Evolutionary conservation across 2,888 invertebrate species (phyloP), one percentile per base, ranked within the genome.

Genomic region (Melanostoma mellinum): DNA sequence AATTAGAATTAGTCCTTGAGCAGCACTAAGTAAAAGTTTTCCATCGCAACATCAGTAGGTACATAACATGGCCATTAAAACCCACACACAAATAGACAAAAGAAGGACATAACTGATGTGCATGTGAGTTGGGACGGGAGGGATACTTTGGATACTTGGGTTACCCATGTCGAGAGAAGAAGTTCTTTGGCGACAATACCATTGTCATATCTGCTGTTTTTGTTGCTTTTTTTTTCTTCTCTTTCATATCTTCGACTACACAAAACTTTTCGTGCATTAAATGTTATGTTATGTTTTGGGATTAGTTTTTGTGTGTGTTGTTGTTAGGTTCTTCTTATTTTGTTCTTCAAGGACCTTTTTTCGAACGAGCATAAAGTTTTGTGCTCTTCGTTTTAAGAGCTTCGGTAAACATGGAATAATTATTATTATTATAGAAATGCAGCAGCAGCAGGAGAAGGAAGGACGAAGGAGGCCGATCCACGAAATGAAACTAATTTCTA

Each of bases 1-100:
- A 73, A 78, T 78, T 67, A 73, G 78, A 78, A 78, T 73, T 67
- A 78, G 60, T 73, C 73, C 71, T 77, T 71, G 77, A 71, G 52
- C 76, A 56, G 61, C 71, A 42, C 69, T 55, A 73, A 65, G 55
- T 50, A 55, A 76, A 73, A 67, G 36, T 78, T 78, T 67, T 78
- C 40, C 46, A 35, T 52, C n/a, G 32, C 32, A 56, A 42, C 50
- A 58, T 75, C 58, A 75, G 32, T 63, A 46, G 50, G 30, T 67
- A 78, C 72, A 78, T 72, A 78, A 78, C 72, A 78, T 65, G 65
- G 33, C 77, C 77, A 78, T 78, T 78, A 78, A 71, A 55, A 48
- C 53, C 48, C 52, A 78, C 65, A 63, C 63, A 50, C 50, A 50
- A 48, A 63, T n/a, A 50, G 8, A n/a, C 20, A 2, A 63, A 48